These are phyloP conservation scores for Sitodiplosis mosellana DNA, from an alignment of 1,140 invertebrate genomes.

Conservation along the genomic window DNA sequence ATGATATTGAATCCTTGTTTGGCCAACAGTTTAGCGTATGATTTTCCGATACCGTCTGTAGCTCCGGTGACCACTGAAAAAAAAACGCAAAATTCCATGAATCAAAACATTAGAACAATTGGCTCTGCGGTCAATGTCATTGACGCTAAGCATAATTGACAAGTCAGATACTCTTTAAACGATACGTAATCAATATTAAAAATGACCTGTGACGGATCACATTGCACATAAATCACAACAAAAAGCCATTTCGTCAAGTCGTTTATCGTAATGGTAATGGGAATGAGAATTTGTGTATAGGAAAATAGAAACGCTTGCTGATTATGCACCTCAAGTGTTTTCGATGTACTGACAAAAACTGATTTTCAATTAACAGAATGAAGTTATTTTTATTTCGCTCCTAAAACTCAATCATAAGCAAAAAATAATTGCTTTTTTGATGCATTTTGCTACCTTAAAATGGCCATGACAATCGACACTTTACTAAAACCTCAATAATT, in stretches of 20 bases:
- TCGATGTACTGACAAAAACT: too few relatives aligned
- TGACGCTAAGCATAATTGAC: neutral
- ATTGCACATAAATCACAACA: neutral
- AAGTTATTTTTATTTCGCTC: too few relatives aligned
- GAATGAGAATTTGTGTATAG: too few relatives aligned
- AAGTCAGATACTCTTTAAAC: neutral
- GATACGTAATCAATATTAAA: neutral
- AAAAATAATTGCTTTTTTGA: too few relatives aligned
- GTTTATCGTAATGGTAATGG: too few relatives aligned
- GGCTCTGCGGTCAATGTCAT: neutral
- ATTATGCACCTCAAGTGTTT: too few relatives aligned
- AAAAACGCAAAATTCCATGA: constrained; percentile 3
- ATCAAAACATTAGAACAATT: neutral
- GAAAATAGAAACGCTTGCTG: too few relatives aligned
- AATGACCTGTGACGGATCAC: neutral
- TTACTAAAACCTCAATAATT: too few relatives aligned
- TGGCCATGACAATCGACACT: too few relatives aligned
- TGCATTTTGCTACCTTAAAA: too few relatives aligned
- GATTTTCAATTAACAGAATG: too few relatives aligned
- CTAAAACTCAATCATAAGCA: too few relatives aligned
- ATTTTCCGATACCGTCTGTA: constrained; percentile 83
- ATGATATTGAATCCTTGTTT: constrained; percentile 67
- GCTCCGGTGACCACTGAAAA: constrained; percentile 71
- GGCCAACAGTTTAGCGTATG: constrained; percentile 70
- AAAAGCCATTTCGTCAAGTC: neutral